These are phyloP conservation scores for Agrilus mali DNA, from an alignment of 2,888 invertebrate genomes.

Conservation along the genomic window DNA sequence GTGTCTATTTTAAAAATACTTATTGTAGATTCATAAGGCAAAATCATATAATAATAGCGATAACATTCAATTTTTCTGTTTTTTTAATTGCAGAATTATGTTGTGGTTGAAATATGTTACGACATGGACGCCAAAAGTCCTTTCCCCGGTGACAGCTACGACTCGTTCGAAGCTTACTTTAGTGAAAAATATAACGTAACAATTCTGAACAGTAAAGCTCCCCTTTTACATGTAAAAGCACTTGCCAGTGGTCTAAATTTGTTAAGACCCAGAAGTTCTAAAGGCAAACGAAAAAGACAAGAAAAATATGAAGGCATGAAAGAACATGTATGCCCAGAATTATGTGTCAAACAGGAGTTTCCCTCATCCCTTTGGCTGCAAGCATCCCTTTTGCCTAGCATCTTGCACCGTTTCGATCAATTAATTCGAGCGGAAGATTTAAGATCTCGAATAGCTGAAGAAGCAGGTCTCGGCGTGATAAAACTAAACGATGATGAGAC, in stretches of 20 bases:
- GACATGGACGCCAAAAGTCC: conserved; percentile 50
- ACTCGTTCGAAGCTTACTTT: conserved; percentile 65
- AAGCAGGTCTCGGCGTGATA: conserved; percentile 31
- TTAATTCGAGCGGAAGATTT: conserved; percentile 65
- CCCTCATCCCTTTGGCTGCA: conserved; percentile 76
- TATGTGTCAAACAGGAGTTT: conserved; percentile 60
- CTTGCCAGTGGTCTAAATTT: conserved; percentile 47
- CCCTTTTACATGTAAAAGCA: conserved; percentile 68
- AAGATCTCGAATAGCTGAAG: conserved; percentile 39
- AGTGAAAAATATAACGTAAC: conserved; percentile 54
- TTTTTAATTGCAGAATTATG: conserved; percentile 35
- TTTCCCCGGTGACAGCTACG: conserved; percentile 50
- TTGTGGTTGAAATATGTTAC: conserved; percentile 57
- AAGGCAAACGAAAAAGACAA: conserved; percentile 31
- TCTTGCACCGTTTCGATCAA: conserved; percentile 63
- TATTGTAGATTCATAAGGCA: not conserved
- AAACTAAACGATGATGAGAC: conserved; percentile 18
- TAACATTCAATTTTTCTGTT: not conserved
- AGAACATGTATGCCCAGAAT: conserved; percentile 75
- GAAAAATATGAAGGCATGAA: conserved; percentile 41
- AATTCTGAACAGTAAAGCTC: conserved; percentile 54
- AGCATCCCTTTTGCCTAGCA: conserved; percentile 69
- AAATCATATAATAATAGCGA: no score
- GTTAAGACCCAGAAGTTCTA: conserved; percentile 38
- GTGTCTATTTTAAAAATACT: not conserved